Base-by-base conservation (phyloP, 2,797 vertebrate species). In the Platyrinchus mystaceus region DNA sequence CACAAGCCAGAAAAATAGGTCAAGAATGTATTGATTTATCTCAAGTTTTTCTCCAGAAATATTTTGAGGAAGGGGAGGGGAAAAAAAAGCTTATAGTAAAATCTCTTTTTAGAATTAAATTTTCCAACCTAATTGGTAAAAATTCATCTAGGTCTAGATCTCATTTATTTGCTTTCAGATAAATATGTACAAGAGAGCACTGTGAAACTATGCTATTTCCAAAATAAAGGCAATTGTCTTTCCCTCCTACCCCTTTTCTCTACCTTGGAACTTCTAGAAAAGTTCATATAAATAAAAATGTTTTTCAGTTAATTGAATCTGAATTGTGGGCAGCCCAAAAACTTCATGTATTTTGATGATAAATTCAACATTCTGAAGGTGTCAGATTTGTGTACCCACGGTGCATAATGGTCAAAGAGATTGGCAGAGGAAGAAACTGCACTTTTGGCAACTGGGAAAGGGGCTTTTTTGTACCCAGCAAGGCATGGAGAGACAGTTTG, bases 341-440 rank as follows among this genome's bases (percentile, higher is more conserved):
- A 26, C 34, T 66, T 87, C 2, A 7, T 13, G 5, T 82, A 47
- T 86, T 73, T 89, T 62, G 64, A 58, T 75, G 63, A 13, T 49
- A 74, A 60, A 58, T 80, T 87, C 60, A 89, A 2, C 70, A 18
- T 89, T 85, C 52, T 71, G 49, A 46, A 2, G 10, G 22, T 76
- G 64, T 87, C 47, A 27, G 28, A 28, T 84, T 67, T 70, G 50
- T 62, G 43, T 81, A 46, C 32, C 15, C 23, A 15, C 3, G 1
- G 24, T 39, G 55, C 64, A 7, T 82, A 62, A 66, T 44, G 58
- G 63, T 41, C 26, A 22, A 3, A 50, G 52, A 74, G 64, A 39
- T 64, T 80, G 77, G 80, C 94, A 93, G 80, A 90, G 32, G 56
- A 90, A 91, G 91, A 88, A 94, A 70, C 77, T 63, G 59, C 74